Percentiles rank a stretch among this genome's conserved stretches.
Evolutionary conservation across 2,797 vertebrate species (phyloP).

Genomic region (Hephaestus fuliginosus): DNA sequence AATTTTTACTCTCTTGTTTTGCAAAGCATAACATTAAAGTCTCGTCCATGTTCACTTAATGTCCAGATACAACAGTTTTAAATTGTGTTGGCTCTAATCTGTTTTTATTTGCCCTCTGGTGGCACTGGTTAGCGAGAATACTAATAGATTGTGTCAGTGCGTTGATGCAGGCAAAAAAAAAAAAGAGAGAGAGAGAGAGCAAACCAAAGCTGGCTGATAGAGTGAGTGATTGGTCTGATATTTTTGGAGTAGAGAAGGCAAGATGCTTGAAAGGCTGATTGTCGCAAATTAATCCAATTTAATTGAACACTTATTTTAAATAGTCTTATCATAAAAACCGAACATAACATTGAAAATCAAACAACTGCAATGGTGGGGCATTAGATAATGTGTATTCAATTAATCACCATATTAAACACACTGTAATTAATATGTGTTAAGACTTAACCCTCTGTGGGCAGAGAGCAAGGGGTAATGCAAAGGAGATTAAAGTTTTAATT

Average conservation of each 20-base stretch:
- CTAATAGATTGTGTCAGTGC: constrained; percentile 10
- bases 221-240: background rate
- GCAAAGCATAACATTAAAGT: constrained; percentile 51
- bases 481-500: constrained; percentile 48
- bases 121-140: constrained; percentile 22
- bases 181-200: background rate
- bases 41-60: constrained; percentile 21
- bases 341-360: constrained; percentile 1
- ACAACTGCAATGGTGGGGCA: background rate
- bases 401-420: constrained; percentile 2
- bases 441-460: constrained; percentile 22
- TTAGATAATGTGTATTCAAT: constrained; percentile 31
- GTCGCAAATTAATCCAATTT: background rate
- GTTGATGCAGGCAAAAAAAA: constrained; percentile 1
- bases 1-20: constrained; percentile 48
- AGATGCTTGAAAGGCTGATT: background rate
- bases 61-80: constrained; percentile 35
- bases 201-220: background rate
- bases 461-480: constrained; percentile 24
- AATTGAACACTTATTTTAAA: constrained; percentile 8
- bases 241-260: background rate
- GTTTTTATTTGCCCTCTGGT: constrained; percentile 36
- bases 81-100: constrained; percentile 36
- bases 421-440: constrained; percentile 31
- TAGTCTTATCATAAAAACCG: background rate